phyloP scores from a whole-genome alignment of 2,888 invertebrate species.

The Incurvaria masculella region DNA sequence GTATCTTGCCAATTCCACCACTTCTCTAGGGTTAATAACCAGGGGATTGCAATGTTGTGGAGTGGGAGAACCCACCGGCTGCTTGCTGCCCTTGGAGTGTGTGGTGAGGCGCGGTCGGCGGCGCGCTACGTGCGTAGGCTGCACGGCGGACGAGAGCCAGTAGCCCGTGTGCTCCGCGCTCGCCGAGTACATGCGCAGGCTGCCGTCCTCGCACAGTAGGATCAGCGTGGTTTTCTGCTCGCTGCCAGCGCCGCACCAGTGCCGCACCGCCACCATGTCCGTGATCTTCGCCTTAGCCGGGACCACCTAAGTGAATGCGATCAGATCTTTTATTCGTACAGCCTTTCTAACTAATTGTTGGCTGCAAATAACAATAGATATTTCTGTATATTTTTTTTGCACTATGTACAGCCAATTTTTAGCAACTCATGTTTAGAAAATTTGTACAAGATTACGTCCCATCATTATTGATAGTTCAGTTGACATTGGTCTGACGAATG shows the following conservation, averaged over 20 bases:
- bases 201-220: constrained; percentile 93
- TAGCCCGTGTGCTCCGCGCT: constrained; percentile 75
- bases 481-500: no score
- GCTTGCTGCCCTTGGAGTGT: constrained; percentile 33
- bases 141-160: constrained; percentile 61
- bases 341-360: background rate
- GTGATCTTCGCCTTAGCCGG: constrained; percentile 94
- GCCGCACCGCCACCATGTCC: constrained; percentile 94
- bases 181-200: constrained; percentile 90
- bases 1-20: no score
- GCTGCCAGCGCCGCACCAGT: constrained; percentile 72
- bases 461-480: no score
- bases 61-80: constrained; percentile 26
- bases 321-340: constrained; percentile 11
- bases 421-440: no score
- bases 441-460: no score
- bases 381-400: no score
- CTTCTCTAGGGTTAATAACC: no score
- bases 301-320: constrained; percentile 57
- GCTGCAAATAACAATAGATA: no score
- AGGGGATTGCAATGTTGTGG: no score
- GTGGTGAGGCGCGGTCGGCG: constrained; percentile 28
- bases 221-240: constrained; percentile 89
- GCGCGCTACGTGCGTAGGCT: constrained; percentile 42
- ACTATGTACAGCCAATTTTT: no score